Evolutionary conservation across 2,888 invertebrate genomes (phyloP).

Genomic region (Ichneumoninae sp.): DNA sequence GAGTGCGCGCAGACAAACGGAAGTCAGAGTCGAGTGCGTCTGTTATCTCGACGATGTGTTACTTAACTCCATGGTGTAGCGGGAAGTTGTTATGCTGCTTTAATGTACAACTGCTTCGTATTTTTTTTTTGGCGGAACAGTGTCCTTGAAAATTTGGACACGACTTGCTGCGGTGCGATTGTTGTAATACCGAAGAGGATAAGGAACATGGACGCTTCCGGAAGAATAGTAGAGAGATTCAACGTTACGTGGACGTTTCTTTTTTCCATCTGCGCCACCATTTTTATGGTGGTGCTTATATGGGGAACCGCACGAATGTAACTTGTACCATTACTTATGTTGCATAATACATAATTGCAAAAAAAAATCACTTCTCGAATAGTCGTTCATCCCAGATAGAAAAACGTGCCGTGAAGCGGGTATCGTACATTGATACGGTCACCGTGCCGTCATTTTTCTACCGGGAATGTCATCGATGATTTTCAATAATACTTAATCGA

Average conservation of each 20-base stretch:
- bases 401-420: too few relatives aligned
- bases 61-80: not conserved
- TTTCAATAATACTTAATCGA: not conserved
- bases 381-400: not conserved
- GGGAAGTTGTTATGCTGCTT: not conserved
- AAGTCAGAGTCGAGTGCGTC: conserved; percentile 34
- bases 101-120: not conserved
- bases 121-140: not conserved
- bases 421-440: too few relatives aligned
- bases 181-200: conserved; percentile 42
- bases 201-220: conserved; percentile 37
- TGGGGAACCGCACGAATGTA: conserved; percentile 56
- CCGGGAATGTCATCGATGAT: not conserved
- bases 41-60: conserved; percentile 9
- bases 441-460: too few relatives aligned
- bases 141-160: conserved; percentile 20
- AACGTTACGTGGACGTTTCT: conserved; percentile 38
- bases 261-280: conserved; percentile 32
- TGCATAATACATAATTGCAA: not conserved
- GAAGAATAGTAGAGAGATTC: conserved; percentile 22
- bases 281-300: conserved; percentile 47
- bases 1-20: conserved; percentile 8
- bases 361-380: not conserved
- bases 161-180: conserved; percentile 39
- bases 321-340: not conserved